Base-by-base conservation (phyloP, 2,113 vertebrate genomes). In the Marmota monax region DNA sequence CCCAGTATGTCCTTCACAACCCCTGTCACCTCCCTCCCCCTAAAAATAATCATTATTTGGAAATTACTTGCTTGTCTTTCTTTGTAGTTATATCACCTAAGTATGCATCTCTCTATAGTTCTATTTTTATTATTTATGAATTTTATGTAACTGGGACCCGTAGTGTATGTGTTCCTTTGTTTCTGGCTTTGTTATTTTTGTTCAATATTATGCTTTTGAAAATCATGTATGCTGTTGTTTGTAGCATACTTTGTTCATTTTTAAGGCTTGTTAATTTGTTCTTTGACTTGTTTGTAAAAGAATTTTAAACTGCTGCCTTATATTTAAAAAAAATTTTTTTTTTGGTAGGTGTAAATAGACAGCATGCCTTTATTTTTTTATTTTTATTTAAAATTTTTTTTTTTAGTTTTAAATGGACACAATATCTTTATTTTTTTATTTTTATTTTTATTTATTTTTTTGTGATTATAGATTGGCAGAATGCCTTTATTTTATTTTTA, bases 21-120 rank as follows among this genome's bases (percentile, higher is more conserved):
- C 69, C 14, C 4, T 67, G 1, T 83, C 20, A 67, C 29, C 58
- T 93, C 5, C 37, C 16, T 86, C 16, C 61, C 7, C 53, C 42
- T 74, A 11, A 89, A 65, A 32, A 61, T 63, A 85, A 65, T 45
- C 8, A 17, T 9, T 45, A 10, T 67, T 79, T 78, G 76, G 42
- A 88, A 77, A 63, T 79, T 87, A 29, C 13, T 92, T 84, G 20
- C 51, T 88, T 83, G 34, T 61, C 94, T 91, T 91, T 93, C 65
- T 56, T 86, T 96, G 42, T 79, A 83, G 25, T 82, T 86, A 3
- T 22, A 16, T 53, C 10, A 63, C 7, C 16, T 92, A 32, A 25
- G 56, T 65, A 16, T 37, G 45, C 14, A 79, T 56, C 14, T 65
- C 22, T 45, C 25, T 7, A 77, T 32, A 32, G 37, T 85, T 86